Evolutionary conservation across 1,140 invertebrate species (phyloP), one percentile per base, ranked within the genome.

Genomic region (Bombus soroeensis): DNA sequence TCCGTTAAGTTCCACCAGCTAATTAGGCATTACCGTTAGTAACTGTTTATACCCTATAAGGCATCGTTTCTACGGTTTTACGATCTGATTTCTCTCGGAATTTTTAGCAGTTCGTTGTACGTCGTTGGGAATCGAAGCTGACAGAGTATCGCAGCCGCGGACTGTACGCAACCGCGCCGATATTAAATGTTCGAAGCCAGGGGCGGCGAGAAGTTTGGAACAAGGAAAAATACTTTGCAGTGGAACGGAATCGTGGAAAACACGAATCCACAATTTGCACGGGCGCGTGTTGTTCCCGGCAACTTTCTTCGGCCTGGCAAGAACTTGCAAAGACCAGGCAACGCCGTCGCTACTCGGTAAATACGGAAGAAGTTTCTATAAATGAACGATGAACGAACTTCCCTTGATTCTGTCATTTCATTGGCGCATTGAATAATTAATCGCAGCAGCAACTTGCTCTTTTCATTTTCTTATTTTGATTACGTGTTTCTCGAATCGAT

Each of bases 201-300:
- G 4, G 71, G 72, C 41, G 72, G 18, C 12, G n/a, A n/a, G 39
- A 79, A 79, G 41, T 79, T 79, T 22, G 12, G 34, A n/a, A 68
- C 77, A 79, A 47, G 77, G 77, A 68, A 79, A 79, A 79, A 79
- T 79, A 79, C 77, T 79, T 79, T 47, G 41, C 62, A 10, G 39
- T 25, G 64, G 32, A 47, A 47, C 39, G 77, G 28, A 66, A 79
- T 47, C 22, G 64, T 47, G 12, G 77, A 32, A 18, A 43, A 74
- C 72, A 74, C 72, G 39, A 28, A 41, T 79, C 41, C 62, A 68
- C 41, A 68, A 68, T 79, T 79, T 41, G 25, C 62, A 43, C 41
- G 32, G 39, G 22, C 77, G 41, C 22, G 39, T 32, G n/a, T 25
- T 47, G n/a, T 74, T 74, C 28, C 13, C 41, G 39, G 15, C 2